Conservation (phyloP, 1,140 invertebrate species). For the Ylistrum balloti region DNA sequence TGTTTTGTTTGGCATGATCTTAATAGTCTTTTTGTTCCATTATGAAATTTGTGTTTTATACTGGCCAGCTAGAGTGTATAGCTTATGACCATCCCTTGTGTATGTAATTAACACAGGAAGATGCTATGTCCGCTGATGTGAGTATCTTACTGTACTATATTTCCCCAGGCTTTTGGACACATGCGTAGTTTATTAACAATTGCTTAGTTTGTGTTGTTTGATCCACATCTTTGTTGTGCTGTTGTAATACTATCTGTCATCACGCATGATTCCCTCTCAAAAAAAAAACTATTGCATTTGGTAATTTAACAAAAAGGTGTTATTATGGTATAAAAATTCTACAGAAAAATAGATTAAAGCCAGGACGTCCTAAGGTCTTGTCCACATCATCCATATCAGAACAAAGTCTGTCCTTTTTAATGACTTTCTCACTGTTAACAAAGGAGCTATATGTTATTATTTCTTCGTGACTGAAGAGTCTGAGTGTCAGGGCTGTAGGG, state of each 20-base stretch:
- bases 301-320: neutral
- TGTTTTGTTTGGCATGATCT: neutral
- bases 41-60: neutral
- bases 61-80: neutral
- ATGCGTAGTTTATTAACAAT: neutral
- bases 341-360: too few species aligned
- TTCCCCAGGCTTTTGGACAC: neutral
- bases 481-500: too few species aligned
- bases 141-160: neutral
- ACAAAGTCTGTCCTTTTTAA: too few species aligned
- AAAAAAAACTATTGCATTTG: neutral
- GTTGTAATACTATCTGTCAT: neutral
- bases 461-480: too few species aligned
- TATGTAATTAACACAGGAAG: constrained; percentile 17
- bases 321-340: too few species aligned
- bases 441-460: too few species aligned
- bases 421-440: too few species aligned
- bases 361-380: too few species aligned
- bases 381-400: too few species aligned
- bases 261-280: neutral
- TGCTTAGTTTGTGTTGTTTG: constrained; percentile 7
- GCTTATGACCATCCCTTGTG: neutral
- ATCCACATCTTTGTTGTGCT: neutral
- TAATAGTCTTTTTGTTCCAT: neutral
- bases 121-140: neutral